Conservation (phyloP, 2,113 vertebrate genomes). For the Colossoma macropomum region DNA sequence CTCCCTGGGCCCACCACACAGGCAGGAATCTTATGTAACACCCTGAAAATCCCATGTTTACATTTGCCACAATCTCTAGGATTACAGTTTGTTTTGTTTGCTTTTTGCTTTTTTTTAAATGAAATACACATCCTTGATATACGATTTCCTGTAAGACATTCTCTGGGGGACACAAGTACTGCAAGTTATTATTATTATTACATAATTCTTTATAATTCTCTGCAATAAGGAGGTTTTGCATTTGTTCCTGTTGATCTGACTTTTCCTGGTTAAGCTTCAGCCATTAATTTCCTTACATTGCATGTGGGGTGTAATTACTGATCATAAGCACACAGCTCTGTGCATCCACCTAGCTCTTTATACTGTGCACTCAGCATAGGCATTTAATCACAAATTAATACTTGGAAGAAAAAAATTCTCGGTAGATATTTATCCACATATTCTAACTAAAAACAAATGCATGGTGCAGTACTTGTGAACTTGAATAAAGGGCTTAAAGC, state of each 20-base stretch:
- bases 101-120: not conserved
- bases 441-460: not conserved
- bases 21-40: conserved; percentile 37
- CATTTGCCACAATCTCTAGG: conserved; percentile 21
- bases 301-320: not conserved
- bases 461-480: not conserved
- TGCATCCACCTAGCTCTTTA: too few relatives aligned
- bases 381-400: too few relatives aligned
- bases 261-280: not conserved
- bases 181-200: not conserved
- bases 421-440: too few relatives aligned
- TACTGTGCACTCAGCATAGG: not conserved
- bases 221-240: not conserved
- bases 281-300: not conserved
- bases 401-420: too few relatives aligned
- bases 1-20: not conserved
- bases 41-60: conserved; percentile 40
- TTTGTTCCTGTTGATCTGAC: not conserved
- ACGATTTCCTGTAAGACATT: conserved; percentile 18
- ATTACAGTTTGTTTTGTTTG: conserved; percentile 8
- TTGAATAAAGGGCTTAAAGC: not conserved
- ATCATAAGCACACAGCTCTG: not conserved
- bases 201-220: not conserved
- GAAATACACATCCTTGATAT: not conserved
- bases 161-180: not conserved